Base-by-base conservation (phyloP, 2,797 vertebrate species). In the Acridotheres tristis region DNA sequence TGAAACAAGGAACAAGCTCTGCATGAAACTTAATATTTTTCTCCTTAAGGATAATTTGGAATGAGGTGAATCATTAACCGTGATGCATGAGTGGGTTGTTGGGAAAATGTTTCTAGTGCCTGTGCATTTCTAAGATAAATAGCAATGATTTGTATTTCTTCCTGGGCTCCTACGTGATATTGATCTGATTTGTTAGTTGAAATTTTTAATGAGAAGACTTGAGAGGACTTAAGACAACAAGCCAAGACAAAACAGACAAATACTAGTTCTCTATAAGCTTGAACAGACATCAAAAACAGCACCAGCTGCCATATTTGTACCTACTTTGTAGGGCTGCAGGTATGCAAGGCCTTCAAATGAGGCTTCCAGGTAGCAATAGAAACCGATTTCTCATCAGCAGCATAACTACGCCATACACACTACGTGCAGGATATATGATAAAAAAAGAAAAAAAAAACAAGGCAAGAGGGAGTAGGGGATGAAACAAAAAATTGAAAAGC, bases 321-420 rank as follows among this genome's bases (percentile, higher is more conserved):
- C 98, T 99, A 99, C 99, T 99, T 99, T 98, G 98, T 98, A 94
- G 99, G 99, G 97, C 99, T 99, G 98, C 99, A 99, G 99, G 98
- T 99, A 98, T 99, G 99, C 98, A 99, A 98, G 97, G 99, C 99
- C 98, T 99, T 99, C 98, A 99, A 98, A 98, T 99, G 99, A 97
- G 99, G 99, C 98, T 99, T 99, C 99, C 99, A 99, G 98, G 99
- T 99, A 98, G 99, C 99, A 98, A 99, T 98, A 98, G 99, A 99
- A 98, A 99, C 99, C 94, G 99, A 99, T 98, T 99, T 99, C 99
- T 99, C 99, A 98, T 99, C 99, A 98, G 99, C 99, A 95, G 99
- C 98, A 97, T 99, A 99, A 98, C 99, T 99, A 98, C 99, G 99
- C 99, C 99, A 99, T 97, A 99, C 99, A 97, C 99, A 99, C 99